Base-by-base conservation (phyloP, 2,888 invertebrate species). In the Hypomecis punctinalis region DNA sequence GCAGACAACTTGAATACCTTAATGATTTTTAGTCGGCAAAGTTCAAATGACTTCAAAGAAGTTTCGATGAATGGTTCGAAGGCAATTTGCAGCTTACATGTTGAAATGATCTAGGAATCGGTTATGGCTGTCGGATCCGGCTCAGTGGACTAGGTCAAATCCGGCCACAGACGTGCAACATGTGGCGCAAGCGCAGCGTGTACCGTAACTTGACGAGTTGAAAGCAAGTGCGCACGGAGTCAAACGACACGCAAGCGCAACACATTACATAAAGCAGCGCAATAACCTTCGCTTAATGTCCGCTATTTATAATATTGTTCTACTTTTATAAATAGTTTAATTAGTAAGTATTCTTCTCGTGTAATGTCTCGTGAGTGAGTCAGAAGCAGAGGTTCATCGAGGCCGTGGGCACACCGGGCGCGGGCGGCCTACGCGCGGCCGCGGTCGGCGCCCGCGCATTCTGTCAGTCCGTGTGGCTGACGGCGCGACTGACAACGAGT, bases 301-400 rank as follows among this genome's bases (percentile, higher is more conserved):
- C 37, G 52, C 59, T 63, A 63, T 63, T 63, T 63, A 63, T 63
- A 55, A 59, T 63, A 59, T 33, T 49, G 63, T n/a, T 54, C 63
- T 55, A 63, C 47, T 63, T 63, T 45, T 59, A 59, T 59, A 59
- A 63, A 63, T 63, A 63, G 48, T 39, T 39, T 51, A 63, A 55
- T 59, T 55, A 59, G 55, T 45, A 6, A n/a, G 42, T 57, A 47
- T 63, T 59, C 23, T 55, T 63, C 13, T 37, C 35, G 45, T 37
- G 40, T 9, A 43, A 56, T 54, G 23, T 7, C 46, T 49, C 36
- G 10, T 42, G 36, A n/a, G 35, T 63, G 63, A 63, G 58, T 63
- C 63, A 63, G 48, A 54, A 58, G 63, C 63, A 63, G 48, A 54
- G 63, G 63, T 58, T 63, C 63, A 54, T 54, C 63, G 39, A 53